A percentile compares a stretch with the other conserved stretches of the same genome.
phyloP scores from a whole-genome alignment of 2,888 invertebrate genomes.

The Lomographa bimaculata region DNA sequence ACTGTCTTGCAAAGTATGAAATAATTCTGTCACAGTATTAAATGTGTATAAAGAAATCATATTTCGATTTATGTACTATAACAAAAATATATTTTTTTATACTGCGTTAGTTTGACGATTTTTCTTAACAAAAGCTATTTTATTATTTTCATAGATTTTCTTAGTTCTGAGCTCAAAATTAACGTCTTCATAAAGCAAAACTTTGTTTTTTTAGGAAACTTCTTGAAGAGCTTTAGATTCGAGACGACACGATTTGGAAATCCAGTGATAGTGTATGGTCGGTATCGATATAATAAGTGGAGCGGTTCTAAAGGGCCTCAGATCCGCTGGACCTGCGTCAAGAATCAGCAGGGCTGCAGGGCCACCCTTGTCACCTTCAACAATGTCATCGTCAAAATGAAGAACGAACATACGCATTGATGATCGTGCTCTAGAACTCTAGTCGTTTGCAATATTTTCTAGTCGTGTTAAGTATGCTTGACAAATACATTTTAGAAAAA shows the following conservation, averaged over 20 bases:
- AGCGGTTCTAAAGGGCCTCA: constrained; percentile 52
- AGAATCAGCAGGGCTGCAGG: constrained; percentile 57
- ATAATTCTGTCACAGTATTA: too few species aligned
- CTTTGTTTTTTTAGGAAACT: constrained; percentile 16
- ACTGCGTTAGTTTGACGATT: too few species aligned
- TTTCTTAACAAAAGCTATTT: too few species aligned
- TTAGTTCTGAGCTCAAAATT: too few species aligned
- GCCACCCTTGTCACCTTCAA: constrained; percentile 54
- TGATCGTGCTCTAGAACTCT: background rate
- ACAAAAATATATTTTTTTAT: too few species aligned
- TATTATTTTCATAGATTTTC: too few species aligned
- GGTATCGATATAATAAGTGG: constrained; percentile 57
- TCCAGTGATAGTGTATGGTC: constrained; percentile 58
- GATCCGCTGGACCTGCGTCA: constrained; percentile 58
- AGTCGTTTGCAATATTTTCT: constrained; percentile 1
- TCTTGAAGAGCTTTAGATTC: constrained; percentile 27
- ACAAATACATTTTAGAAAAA: too few species aligned
- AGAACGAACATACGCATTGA: constrained; percentile 49
- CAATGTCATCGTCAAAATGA: constrained; percentile 48
- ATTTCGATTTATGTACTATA: too few species aligned
- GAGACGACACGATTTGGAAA: constrained; percentile 59
- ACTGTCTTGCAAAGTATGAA: too few species aligned
- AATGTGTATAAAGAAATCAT: too few species aligned
- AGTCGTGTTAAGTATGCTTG: too few species aligned
- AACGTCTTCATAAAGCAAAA: too few species aligned